Evolutionary conservation across 1,140 invertebrate genomes (phyloP), one percentile per base, ranked within the genome.

Genomic region (Lepidostoma basale): DNA sequence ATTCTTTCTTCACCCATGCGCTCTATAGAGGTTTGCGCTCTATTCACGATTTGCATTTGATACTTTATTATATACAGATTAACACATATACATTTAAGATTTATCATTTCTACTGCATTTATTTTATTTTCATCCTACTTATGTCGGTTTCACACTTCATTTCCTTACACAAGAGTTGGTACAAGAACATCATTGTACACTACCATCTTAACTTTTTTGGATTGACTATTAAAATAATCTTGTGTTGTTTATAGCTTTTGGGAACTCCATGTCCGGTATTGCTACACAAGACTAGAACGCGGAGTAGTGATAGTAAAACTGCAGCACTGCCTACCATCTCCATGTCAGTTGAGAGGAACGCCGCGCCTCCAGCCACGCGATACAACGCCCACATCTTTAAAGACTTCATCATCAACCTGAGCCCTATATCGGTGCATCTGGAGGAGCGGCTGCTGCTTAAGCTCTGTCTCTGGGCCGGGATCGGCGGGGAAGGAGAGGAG

Each of bases 401-500:
- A 83, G 90, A 96, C 79, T 80, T 98, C 12, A 88, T 93, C 3
- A 82, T 98, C 6, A 89, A 88, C 54, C 79, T 97, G 25, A 93
- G 94, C 60, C 93, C 94, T 42, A 82, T 97, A 39, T 92, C 90
- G 20, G 79, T 98, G 2, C 89, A 92, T 72, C 77, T 99, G 1
- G 97, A 98, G 77, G 96, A 96, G 79, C 85, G 87, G 73, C 80
- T 99, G 33, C 86, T 98, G 28, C 86, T 98, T 71, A 95, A 96
- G 79, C 75, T 98, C 66, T 85, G 83, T 73, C 74, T 77, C 67
- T 84, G 87, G 74, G 86, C 90, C 4, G 73, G 87, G 88, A 67
- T 94, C 92, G 80, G 87, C 72, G 86, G 86, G 23, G 82, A 84
- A 74, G 77, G 80, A 73, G 77, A 84, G 74, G 78, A 81, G 74